phyloP scores from a whole-genome alignment of 2,113 vertebrate species.

The Tetrax tetrax region DNA sequence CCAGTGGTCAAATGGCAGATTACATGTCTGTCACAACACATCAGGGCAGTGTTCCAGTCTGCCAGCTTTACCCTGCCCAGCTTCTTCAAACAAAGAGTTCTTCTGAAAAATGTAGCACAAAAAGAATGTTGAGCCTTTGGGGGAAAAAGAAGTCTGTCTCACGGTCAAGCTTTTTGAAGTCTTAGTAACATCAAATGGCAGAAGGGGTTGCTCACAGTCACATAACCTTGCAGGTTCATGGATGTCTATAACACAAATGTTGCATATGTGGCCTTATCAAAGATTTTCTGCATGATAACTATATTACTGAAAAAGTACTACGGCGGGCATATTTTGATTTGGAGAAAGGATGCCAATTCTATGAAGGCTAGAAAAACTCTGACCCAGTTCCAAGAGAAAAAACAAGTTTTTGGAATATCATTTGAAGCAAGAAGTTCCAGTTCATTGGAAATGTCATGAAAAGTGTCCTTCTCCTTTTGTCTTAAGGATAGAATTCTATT shows the following conservation, averaged over 20 bases:
- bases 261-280: constrained; percentile 36
- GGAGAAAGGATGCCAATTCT: constrained; percentile 61
- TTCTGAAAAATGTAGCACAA: constrained; percentile 43
- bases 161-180: constrained; percentile 53
- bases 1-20: constrained; percentile 71
- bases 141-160: constrained; percentile 47
- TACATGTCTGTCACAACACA: constrained; percentile 73
- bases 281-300: constrained; percentile 50
- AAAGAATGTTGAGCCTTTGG: constrained; percentile 58
- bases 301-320: constrained; percentile 61
- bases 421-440: constrained; percentile 50
- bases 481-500: constrained; percentile 28
- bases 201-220: constrained; percentile 27
- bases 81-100: constrained; percentile 68
- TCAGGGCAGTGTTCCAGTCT: constrained; percentile 72
- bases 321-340: constrained; percentile 44
- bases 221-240: constrained; percentile 36
- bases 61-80: constrained; percentile 70
- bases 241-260: not conserved
- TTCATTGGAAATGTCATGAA: constrained; percentile 38
- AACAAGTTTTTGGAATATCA: constrained; percentile 32
- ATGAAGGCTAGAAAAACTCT: constrained; percentile 63
- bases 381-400: constrained; percentile 68
- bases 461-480: constrained; percentile 37
- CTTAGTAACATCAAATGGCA: constrained; percentile 43